phyloP scores from a whole-genome alignment of 2,113 vertebrate genomes.

The Eulemur rufifrons region DNA sequence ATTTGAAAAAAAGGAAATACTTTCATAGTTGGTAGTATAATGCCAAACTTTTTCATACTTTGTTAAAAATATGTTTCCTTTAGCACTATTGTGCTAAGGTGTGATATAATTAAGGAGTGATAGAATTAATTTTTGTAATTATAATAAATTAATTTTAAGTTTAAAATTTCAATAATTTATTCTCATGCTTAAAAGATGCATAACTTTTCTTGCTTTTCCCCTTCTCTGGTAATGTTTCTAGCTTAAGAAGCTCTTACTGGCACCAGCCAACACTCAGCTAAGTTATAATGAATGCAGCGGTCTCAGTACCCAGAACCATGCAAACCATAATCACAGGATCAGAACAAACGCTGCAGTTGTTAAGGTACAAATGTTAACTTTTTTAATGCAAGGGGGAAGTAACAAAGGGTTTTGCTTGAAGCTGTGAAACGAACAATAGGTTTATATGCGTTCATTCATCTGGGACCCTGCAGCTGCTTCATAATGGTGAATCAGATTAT shows the following conservation, averaged over 20 bases:
- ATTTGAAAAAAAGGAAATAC: constrained; percentile 33
- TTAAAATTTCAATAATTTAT: constrained; percentile 54
- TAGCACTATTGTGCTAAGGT: constrained; percentile 39
- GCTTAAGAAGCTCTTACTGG: constrained; percentile 99
- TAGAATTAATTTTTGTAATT: constrained; percentile 40
- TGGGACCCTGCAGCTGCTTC: constrained; percentile 39
- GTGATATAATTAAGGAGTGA: constrained; percentile 52
- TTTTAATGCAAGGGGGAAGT: constrained; percentile 54
- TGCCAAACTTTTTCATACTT: neutral
- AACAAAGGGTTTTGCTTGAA: constrained; percentile 43
- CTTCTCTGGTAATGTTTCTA: constrained; percentile 83
- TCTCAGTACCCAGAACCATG: constrained; percentile 97
- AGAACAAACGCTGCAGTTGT: constrained; percentile 95
- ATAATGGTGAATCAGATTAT: neutral
- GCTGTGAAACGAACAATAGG: constrained; percentile 9
- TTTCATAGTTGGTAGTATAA: neutral
- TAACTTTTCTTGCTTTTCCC: constrained; percentile 75
- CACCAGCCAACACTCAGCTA: constrained; percentile 98
- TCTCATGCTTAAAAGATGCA: constrained; percentile 49
- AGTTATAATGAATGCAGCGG: constrained; percentile 99
- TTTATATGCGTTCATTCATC: constrained; percentile 36
- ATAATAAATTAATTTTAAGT: constrained; percentile 56
- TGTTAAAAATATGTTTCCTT: constrained; percentile 43
- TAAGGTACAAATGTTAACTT: constrained; percentile 91
- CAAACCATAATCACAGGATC: constrained; percentile 96